Conservation (phyloP, 2,113 vertebrate genomes). For the Nyctibius bracteatus region DNA sequence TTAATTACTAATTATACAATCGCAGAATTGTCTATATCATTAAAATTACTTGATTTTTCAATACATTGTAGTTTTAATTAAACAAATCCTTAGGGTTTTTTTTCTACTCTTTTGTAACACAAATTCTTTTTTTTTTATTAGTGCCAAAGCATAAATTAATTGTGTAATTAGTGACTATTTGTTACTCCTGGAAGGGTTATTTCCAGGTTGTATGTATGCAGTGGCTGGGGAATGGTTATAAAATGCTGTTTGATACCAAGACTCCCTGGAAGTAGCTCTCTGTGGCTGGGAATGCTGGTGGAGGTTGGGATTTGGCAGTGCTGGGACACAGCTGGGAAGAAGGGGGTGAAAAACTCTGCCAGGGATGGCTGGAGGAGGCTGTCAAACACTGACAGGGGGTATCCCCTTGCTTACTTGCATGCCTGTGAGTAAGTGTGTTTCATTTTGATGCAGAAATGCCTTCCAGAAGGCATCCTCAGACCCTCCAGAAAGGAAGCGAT, state of each 20-base stretch:
- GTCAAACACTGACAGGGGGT: not conserved
- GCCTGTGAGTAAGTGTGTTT: not conserved
- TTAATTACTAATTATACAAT: slow-evolving; percentile 58
- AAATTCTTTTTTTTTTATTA: slow-evolving; percentile 33
- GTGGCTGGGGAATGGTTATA: not conserved
- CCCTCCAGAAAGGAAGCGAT: not conserved
- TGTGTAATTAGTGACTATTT: not conserved
- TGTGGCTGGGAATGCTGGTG: not conserved
- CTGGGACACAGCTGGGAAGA: not conserved
- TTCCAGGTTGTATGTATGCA: not conserved
- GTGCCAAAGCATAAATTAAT: slow-evolving; percentile 17
- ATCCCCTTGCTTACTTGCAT: not conserved
- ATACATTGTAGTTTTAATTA: slow-evolving; percentile 51
- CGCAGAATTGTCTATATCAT: slow-evolving; percentile 28
- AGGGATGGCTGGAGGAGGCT: not conserved
- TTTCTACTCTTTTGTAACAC: not conserved
- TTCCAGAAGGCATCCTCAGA: not conserved
- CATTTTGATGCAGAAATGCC: not conserved
- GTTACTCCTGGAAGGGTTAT: not conserved
- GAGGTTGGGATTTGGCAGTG: not conserved
- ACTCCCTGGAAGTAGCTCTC: not conserved
- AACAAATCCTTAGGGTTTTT: slow-evolving; percentile 46
- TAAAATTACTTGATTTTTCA: slow-evolving; percentile 52
- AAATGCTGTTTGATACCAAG: not conserved
- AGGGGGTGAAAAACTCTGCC: not conserved